phyloP scores from a whole-genome alignment of 1,140 invertebrate genomes.

The Potamilus streckersoni region DNA sequence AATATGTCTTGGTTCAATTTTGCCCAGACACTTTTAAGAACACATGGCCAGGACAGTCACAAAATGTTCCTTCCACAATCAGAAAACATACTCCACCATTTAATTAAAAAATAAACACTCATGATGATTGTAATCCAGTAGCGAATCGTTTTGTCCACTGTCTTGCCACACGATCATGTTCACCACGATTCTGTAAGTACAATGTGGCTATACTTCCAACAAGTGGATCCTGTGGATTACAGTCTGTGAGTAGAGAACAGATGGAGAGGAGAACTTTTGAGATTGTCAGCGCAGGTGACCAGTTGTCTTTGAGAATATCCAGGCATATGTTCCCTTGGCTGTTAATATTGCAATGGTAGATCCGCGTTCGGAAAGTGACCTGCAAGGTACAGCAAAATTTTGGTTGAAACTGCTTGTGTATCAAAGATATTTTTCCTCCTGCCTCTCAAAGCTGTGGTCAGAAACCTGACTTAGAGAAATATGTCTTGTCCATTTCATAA shows the following conservation, averaged over 20 bases:
- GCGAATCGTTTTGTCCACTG: constrained; percentile 99
- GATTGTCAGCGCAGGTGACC: constrained; percentile 67
- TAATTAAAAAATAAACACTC: no score
- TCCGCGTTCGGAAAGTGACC: constrained; percentile 87
- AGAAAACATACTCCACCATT: no score
- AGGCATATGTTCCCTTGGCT: constrained; percentile 68
- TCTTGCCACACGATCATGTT: constrained; percentile 97
- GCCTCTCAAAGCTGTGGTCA: no score
- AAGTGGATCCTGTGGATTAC: constrained; percentile 87
- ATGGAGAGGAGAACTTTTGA: constrained; percentile 71
- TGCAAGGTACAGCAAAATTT: constrained; percentile 64
- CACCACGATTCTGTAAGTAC: constrained; percentile 96
- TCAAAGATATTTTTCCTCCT: no score
- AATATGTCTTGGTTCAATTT: no score
- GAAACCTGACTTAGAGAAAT: no score
- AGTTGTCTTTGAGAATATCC: constrained; percentile 69
- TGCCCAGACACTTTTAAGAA: no score
- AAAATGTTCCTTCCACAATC: no score
- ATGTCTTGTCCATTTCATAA: no score
- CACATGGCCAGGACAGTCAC: no score
- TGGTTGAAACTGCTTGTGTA: no score
- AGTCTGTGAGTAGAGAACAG: constrained; percentile 87
- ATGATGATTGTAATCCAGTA: constrained; percentile 74
- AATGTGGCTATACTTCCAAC: constrained; percentile 98
- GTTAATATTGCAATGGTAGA: constrained; percentile 69